Evolutionary conservation across 2,888 invertebrate genomes (phyloP).

Genomic region (Dastarcus helophoroides): DNA sequence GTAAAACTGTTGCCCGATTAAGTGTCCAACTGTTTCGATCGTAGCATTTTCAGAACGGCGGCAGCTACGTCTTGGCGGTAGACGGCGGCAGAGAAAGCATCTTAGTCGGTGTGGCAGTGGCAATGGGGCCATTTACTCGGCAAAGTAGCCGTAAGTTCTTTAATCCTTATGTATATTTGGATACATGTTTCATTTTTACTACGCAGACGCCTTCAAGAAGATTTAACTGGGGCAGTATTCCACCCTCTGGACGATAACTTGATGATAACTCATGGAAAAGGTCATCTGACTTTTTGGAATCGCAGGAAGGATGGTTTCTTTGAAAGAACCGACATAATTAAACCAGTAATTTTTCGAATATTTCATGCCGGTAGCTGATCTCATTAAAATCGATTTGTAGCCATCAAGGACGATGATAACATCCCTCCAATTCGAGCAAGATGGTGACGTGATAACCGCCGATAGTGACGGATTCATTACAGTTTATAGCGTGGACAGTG

Average conservation of each 20-base stretch:
- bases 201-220: constrained; percentile 82
- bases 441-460: constrained; percentile 85
- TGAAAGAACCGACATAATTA: constrained; percentile 79
- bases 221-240: constrained; percentile 78
- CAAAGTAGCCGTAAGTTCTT: constrained; percentile 74
- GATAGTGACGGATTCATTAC: constrained; percentile 88
- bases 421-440: constrained; percentile 79
- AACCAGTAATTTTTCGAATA: constrained; percentile 48
- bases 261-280: constrained; percentile 82
- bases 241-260: constrained; percentile 86
- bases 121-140: constrained; percentile 87
- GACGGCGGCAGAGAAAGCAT: constrained; percentile 84
- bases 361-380: background rate
- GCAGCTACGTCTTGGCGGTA: constrained; percentile 79
- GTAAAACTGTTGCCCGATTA: constrained; percentile 37
- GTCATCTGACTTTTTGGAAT: constrained; percentile 88
- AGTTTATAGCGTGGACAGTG: constrained; percentile 79
- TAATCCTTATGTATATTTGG: constrained; percentile 3
- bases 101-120: constrained; percentile 91
- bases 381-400: constrained; percentile 35
- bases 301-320: constrained; percentile 83
- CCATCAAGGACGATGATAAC: constrained; percentile 77
- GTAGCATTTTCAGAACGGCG: constrained; percentile 60
- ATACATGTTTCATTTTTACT: too few relatives aligned
- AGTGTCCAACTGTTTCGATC: background rate